Percentiles rank a stretch among this genome's conserved stretches.
phyloP scores from a whole-genome alignment of 2,888 invertebrate species.

The Stenotaenia linearis region DNA sequence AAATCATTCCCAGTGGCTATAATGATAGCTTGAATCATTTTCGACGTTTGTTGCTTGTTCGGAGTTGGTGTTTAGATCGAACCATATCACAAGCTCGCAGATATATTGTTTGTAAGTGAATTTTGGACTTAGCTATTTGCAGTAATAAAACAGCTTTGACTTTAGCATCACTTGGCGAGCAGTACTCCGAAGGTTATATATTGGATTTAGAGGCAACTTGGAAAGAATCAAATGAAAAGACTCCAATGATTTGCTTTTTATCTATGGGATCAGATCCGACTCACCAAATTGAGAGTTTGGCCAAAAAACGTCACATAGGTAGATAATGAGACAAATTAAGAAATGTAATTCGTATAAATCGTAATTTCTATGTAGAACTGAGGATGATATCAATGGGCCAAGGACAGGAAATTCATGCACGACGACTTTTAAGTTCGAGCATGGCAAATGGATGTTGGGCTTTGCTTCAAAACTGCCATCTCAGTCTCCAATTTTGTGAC shows the following conservation, averaged over 20 bases:
- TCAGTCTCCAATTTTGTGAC: conserved; percentile 88
- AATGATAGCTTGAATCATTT: conserved; percentile 80
- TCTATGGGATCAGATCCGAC: conserved; percentile 96
- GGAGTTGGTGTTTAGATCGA: conserved; percentile 93
- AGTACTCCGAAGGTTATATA: conserved; percentile 86
- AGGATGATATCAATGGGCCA: conserved; percentile 95
- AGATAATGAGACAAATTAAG: not conserved
- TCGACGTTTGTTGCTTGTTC: conserved; percentile 72
- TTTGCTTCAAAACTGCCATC: conserved; percentile 87
- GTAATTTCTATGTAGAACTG: conserved; percentile 41
- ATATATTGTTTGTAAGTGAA: conserved; percentile 70
- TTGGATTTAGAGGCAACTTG: conserved; percentile 85
- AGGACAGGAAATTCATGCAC: conserved; percentile 84
- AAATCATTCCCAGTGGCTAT: conserved; percentile 84
- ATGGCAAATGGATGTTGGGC: conserved; percentile 85
- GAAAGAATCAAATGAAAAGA: conserved; percentile 79
- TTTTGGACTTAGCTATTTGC: too few species aligned
- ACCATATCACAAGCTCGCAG: conserved; percentile 87
- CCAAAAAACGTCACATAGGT: conserved; percentile 81
- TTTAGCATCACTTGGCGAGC: conserved; percentile 75
- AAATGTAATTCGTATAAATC: not conserved
- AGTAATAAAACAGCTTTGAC: too few species aligned
- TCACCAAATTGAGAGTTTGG: conserved; percentile 79
- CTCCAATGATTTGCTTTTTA: conserved; percentile 84
- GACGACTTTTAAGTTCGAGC: conserved; percentile 71